phyloP scores from a whole-genome alignment of 2,797 vertebrate species.

The Tauraco hartlaubi region DNA sequence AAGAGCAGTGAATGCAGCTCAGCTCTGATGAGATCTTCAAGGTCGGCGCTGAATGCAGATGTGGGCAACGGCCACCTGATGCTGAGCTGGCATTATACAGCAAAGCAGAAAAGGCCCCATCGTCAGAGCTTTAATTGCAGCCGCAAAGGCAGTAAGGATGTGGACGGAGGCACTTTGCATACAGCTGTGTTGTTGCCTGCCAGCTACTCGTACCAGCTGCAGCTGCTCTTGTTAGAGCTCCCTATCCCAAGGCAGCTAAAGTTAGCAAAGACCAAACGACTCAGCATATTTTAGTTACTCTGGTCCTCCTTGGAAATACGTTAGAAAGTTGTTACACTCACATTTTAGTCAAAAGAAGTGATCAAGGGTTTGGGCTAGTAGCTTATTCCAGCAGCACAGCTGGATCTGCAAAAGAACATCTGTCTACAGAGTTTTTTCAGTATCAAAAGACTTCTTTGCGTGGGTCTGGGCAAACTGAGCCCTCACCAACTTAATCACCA shows the following conservation, averaged over 20 bases:
- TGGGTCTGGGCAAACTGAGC: background rate
- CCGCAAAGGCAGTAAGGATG: background rate
- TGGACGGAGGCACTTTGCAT: background rate
- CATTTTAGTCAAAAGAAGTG: background rate
- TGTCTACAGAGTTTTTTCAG: background rate
- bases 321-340: background rate
- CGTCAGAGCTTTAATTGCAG: conserved; percentile 55
- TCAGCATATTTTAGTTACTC: conserved; percentile 23
- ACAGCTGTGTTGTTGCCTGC: conserved; percentile 57
- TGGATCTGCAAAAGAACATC: conserved; percentile 15
- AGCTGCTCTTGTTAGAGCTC: conserved; percentile 45
- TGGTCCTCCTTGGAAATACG: background rate
- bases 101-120: background rate
- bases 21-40: background rate
- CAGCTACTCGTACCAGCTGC: conserved; percentile 11
- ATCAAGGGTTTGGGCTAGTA: background rate
- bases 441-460: background rate
- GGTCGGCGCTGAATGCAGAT: background rate
- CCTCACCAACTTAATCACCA: background rate
- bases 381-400: conserved; percentile 4
- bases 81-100: conserved; percentile 37
- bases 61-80: background rate
- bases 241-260: conserved; percentile 36
- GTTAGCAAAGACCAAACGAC: conserved; percentile 23
- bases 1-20: background rate